These are phyloP conservation scores for Tricholaema leucomelas DNA, from an alignment of 2,113 vertebrate genomes.

Conservation along the genomic window DNA sequence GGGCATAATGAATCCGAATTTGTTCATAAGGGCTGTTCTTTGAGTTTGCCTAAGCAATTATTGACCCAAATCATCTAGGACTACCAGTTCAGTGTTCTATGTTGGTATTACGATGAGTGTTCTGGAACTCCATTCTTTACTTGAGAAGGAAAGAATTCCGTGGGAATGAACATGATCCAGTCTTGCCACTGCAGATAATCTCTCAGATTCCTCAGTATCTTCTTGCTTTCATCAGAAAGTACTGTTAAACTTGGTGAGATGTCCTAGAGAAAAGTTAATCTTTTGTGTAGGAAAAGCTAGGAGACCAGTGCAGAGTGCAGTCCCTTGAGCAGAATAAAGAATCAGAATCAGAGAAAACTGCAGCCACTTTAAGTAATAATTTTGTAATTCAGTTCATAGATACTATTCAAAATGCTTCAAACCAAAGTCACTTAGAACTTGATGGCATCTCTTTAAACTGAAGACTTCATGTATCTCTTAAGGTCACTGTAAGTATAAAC, in stretches of 20 bases:
- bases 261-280: neutral
- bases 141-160: neutral
- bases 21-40: neutral
- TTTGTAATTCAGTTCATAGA: neutral
- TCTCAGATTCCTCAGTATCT: neutral
- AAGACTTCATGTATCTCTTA: neutral
- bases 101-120: neutral
- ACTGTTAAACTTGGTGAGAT: neutral
- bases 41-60: neutral
- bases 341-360: neutral
- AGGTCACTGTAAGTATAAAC: neutral
- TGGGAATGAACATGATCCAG: neutral
- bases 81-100: neutral
- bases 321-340: neutral
- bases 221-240: neutral
- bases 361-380: neutral
- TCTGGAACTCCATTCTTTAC: neutral
- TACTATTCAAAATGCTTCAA: neutral
- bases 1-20: fast-evolving
- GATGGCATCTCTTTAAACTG: neutral
- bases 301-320: neutral
- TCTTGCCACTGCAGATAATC: fast-evolving
- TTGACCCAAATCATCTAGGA: neutral
- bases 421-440: neutral
- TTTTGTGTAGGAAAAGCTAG: neutral